Conservation (phyloP, 2,797 vertebrate genomes). For the Molossus molossus region DNA sequence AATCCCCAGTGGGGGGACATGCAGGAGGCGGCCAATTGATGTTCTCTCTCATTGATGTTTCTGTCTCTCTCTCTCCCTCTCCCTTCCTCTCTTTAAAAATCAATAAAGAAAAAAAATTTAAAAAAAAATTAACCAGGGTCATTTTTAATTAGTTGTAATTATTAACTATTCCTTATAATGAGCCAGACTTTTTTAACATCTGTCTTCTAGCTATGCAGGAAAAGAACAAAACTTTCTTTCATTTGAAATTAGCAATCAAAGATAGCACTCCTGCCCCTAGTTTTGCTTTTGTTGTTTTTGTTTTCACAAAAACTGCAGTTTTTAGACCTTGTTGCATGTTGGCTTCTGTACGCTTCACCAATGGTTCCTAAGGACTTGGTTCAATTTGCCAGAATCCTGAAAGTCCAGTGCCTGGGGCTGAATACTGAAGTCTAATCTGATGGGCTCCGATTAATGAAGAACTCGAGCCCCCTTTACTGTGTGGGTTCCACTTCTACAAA, state of each 20-base stretch:
- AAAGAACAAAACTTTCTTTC: background rate
- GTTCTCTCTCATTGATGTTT: no score
- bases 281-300: conserved; percentile 9
- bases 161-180: background rate
- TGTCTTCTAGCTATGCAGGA: background rate
- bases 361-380: background rate
- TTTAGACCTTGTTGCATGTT: background rate
- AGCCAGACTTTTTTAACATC: background rate
- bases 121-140: background rate
- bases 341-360: background rate
- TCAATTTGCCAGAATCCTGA: background rate
- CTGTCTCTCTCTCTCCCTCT: no score
- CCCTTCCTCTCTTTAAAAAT: no score
- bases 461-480: background rate
- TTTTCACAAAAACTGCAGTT: background rate
- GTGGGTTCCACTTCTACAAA: background rate
- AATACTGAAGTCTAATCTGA: background rate
- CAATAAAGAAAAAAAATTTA: background rate
- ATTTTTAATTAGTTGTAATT: conserved; percentile 59
- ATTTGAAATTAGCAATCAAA: conserved; percentile 41
- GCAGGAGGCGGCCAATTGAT: no score
- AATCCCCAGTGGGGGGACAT: no score
- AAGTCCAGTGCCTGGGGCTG: background rate
- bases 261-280: background rate
- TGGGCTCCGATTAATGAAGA: background rate